A percentile compares a stretch with the other conserved stretches of the same genome.
phyloP scores from a whole-genome alignment of 1,140 invertebrate genomes.

The Orchesella cincta region DNA sequence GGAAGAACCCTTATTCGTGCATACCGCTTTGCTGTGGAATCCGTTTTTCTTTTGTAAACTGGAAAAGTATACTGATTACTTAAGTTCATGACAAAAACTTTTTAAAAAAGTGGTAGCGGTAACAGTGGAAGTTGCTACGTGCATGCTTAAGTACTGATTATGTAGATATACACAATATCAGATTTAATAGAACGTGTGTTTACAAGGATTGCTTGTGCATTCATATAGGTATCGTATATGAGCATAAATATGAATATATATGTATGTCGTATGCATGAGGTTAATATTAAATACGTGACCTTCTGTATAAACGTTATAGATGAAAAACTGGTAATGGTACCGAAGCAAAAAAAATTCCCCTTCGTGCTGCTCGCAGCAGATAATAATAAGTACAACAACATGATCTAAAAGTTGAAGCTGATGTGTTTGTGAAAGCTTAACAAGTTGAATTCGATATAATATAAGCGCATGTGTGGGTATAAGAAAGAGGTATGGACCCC shows the following conservation, averaged over 20 bases:
- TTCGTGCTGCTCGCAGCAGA: background rate
- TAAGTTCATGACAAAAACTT: background rate
- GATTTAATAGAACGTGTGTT: no score
- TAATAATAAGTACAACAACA: background rate
- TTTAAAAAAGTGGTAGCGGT: background rate
- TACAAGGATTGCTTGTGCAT: background rate
- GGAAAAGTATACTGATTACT: background rate
- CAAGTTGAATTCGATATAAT: slow-evolving; percentile 2
- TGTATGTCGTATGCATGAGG: background rate
- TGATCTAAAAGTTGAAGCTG: background rate
- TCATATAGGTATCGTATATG: background rate
- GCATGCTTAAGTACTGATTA: background rate
- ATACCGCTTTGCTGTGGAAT: background rate
- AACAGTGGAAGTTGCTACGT: background rate
- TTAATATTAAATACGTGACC: background rate
- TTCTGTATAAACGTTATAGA: background rate
- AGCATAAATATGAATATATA: background rate
- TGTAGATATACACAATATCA: no score
- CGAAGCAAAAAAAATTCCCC: background rate
- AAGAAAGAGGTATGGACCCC: background rate
- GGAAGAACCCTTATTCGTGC: background rate
- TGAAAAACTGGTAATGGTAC: background rate
- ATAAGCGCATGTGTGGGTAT: background rate
- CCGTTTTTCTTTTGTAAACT: no score
- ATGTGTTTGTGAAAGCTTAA: slow-evolving; percentile 14